These are phyloP conservation scores for Esperia sulphurella DNA, from an alignment of 2,888 invertebrate species.

Conservation along the genomic window DNA sequence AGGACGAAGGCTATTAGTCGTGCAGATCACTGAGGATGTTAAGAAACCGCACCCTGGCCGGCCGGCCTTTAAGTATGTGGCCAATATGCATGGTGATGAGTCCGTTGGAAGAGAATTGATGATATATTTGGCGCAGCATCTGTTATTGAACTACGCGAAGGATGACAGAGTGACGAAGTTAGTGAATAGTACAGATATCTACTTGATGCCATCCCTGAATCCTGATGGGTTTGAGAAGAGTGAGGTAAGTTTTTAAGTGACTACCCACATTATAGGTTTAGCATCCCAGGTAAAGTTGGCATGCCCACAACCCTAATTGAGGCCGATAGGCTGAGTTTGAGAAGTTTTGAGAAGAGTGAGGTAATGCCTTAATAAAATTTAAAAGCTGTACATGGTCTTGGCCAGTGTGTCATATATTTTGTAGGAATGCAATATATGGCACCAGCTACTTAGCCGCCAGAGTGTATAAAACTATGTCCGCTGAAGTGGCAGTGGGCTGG, in stretches of 20 bases:
- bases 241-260: conserved; percentile 72
- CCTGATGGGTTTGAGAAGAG: conserved; percentile 96
- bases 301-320: too few species aligned
- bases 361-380: too few species aligned
- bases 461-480: too few species aligned
- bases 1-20: conserved; percentile 87
- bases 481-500: too few species aligned
- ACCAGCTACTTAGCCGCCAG: too few species aligned
- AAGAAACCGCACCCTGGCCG: conserved; percentile 75
- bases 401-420: too few species aligned
- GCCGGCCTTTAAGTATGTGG: conserved; percentile 96
- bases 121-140: conserved; percentile 90
- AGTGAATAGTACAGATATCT: conserved; percentile 93
- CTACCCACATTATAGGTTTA: too few species aligned
- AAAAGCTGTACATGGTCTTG: too few species aligned
- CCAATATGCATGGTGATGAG: conserved; percentile 98
- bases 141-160: conserved; percentile 87
- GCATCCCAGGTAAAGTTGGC: too few species aligned
- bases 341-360: too few species aligned
- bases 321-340: too few species aligned
- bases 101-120: conserved; percentile 91
- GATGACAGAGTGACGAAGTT: conserved; percentile 85
- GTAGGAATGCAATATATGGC: too few species aligned
- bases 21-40: conserved; percentile 89
- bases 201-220: conserved; percentile 97